Base-by-base conservation (phyloP, 2,888 invertebrate species). In the Ellobium chinense region DNA sequence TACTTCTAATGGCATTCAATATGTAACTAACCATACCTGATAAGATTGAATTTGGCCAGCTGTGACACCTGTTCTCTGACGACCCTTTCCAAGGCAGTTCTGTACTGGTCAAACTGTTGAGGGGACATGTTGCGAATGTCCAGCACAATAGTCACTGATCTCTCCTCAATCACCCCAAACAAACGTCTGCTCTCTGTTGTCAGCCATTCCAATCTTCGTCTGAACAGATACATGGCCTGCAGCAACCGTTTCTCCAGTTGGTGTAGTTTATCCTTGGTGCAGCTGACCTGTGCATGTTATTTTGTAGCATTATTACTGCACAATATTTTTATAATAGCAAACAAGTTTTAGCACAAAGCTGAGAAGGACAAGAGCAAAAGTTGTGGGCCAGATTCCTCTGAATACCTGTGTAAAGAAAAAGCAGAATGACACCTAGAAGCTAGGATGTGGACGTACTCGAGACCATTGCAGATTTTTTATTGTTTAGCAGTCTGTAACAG, bases 141-240 rank as follows among this genome's bases (percentile, higher is more conserved):
- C 56, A 93, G 84, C 7, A 93, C 91, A 68, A 93, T 87, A 21
- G 89, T 88, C 4, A 92, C 85, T 14, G 86, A 85, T 63, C 87
- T 89, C 85, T 93, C 93, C 82, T 91, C 89, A 34, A 93, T 88
- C 4, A 93, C 91, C 34, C 93, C 93, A 87, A 93, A 93, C 36
- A 91, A 82, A 5, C 92, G 88, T 9, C 93, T 85, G 83, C 93
- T 93, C 73, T 92, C 92, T 12, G 91, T 87, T 1, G 92, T 93
- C 82, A 93, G 84, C 93, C 93, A 93, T 60, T 90, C 89, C 24
- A 93, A 87, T 18, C 93, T 87, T 0, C 91, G 86, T 56, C 89
- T 89, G 82, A 91, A 93, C 73, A 92, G 85, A 29, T 82, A 69
- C 46, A 92, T 86, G 18, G 91, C 89, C 74, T 92, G 91, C 14